These are phyloP conservation scores for Xestia c-nigrum DNA, from an alignment of 2,888 invertebrate species.

Conservation along the genomic window DNA sequence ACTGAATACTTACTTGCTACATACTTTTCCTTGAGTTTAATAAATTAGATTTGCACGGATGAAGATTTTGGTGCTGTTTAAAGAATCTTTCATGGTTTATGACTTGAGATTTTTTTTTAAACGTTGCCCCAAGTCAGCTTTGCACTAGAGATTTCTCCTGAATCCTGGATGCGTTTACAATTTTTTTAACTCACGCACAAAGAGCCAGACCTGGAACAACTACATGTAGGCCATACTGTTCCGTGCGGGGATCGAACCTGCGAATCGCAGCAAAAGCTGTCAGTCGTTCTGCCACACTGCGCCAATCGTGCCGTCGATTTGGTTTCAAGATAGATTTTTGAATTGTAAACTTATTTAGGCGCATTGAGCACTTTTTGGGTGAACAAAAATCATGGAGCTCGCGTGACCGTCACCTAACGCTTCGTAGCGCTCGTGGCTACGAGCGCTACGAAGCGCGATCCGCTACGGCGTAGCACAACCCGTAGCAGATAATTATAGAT, in stretches of 20 bases:
- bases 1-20: slow-evolving; percentile 60
- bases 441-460: too few species aligned
- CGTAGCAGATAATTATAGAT: too few species aligned
- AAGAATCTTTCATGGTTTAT: background rate
- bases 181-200: background rate
- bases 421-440: too few species aligned
- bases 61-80: background rate
- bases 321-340: background rate
- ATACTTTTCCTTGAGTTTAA: slow-evolving; percentile 43
- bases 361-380: too few species aligned
- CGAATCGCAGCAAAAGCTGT: background rate
- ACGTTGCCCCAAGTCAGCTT: too few species aligned
- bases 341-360: too few species aligned
- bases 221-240: background rate
- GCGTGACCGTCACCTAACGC: too few species aligned
- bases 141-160: background rate
- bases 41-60: slow-evolving; percentile 34
- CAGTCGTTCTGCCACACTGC: background rate
- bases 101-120: background rate
- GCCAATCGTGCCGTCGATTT: background rate
- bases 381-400: too few species aligned
- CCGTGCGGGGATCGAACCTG: background rate
- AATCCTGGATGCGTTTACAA: background rate
- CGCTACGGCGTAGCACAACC: too few species aligned
- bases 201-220: background rate